These are phyloP conservation scores for Pterophyllum scalare DNA, from an alignment of 2,113 vertebrate species.

Conservation along the genomic window DNA sequence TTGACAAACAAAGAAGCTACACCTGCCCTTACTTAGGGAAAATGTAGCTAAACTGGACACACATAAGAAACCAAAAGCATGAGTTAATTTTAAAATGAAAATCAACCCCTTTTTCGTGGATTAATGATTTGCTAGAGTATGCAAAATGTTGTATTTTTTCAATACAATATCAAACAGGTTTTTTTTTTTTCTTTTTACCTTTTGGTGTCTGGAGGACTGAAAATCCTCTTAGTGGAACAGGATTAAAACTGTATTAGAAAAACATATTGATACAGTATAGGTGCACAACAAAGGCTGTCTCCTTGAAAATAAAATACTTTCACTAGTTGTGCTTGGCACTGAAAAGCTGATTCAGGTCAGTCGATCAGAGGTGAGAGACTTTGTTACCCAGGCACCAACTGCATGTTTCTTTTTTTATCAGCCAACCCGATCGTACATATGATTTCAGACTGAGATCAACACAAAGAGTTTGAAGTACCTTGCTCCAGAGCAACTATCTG, in stretches of 20 bases:
- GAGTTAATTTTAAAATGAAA: neutral
- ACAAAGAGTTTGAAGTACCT: constrained; percentile 55
- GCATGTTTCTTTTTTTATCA: neutral
- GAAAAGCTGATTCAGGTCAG: constrained; percentile 1
- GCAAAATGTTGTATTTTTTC: neutral
- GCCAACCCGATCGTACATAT: neutral
- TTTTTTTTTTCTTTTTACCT: neutral
- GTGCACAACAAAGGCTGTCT: neutral
- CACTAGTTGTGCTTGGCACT: neutral
- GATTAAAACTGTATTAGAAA: constrained; percentile 14
- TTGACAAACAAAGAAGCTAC: neutral
- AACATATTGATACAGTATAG: neutral
- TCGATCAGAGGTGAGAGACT: neutral
- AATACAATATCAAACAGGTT: neutral
- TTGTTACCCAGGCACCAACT: neutral
- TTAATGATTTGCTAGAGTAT: neutral
- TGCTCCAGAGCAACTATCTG: constrained; percentile 30
- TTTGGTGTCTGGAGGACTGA: neutral
- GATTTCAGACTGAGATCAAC: constrained; percentile 7
- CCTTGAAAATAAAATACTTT: neutral
- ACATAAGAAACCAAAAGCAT: neutral
- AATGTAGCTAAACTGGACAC: neutral
- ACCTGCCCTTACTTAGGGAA: neutral
- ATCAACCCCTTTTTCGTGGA: neutral
- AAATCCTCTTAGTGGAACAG: neutral